These are phyloP conservation scores for Dermolepida albohirtum DNA, from an alignment of 2,888 invertebrate genomes.

Conservation along the genomic window DNA sequence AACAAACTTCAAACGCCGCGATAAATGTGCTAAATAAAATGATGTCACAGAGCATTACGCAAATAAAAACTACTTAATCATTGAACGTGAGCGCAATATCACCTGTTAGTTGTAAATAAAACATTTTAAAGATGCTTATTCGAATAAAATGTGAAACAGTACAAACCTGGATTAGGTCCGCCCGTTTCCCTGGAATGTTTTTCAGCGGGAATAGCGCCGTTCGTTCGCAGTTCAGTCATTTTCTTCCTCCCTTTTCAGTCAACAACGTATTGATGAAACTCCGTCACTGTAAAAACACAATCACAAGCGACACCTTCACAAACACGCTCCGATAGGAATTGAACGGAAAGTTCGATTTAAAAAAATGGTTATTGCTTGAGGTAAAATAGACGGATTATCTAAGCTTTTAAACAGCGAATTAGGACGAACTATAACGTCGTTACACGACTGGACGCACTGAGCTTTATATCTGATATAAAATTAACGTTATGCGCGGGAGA, in stretches of 20 bases:
- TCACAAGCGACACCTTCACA: slow-evolving; percentile 13
- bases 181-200: slow-evolving; percentile 65
- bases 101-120: slow-evolving; percentile 27
- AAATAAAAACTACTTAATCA: slow-evolving; percentile 27
- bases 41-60: slow-evolving; percentile 23
- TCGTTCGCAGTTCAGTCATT: slow-evolving; percentile 54
- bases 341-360: slow-evolving; percentile 34
- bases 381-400: too few relatives aligned
- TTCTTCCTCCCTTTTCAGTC: slow-evolving; percentile 21
- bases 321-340: slow-evolving; percentile 29
- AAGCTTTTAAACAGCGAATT: too few relatives aligned
- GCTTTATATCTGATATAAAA: slow-evolving; percentile 47
- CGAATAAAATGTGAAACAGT: slow-evolving; percentile 3
- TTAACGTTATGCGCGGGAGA: slow-evolving; percentile 39
- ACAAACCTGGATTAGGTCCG: slow-evolving; percentile 40
- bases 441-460: slow-evolving; percentile 23
- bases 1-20: not conserved
- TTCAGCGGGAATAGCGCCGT: slow-evolving; percentile 50
- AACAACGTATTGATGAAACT: slow-evolving; percentile 20
- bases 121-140: not conserved
- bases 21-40: slow-evolving; percentile 21
- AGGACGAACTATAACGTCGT: too few relatives aligned
- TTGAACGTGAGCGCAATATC: slow-evolving; percentile 16
- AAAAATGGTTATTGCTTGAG: too few relatives aligned
- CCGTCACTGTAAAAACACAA: slow-evolving; percentile 12